Conservation (phyloP, 1,140 invertebrate genomes). For the Chelonus insularis region DNA sequence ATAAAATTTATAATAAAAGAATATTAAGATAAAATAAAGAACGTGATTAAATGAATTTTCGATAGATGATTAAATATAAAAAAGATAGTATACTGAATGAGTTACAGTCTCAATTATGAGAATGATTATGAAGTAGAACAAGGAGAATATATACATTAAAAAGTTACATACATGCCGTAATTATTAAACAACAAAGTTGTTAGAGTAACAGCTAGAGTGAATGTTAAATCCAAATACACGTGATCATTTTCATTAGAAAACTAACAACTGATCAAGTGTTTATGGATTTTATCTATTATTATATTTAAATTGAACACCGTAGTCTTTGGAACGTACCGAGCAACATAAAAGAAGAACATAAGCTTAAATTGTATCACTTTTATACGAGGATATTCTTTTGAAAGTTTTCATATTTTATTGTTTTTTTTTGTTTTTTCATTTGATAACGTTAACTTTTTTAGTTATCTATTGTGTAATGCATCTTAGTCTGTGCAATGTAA, state of each 20-base stretch:
- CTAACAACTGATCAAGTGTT: not conserved
- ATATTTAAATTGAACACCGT: constrained; percentile 7
- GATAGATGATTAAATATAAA: not conserved
- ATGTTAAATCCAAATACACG: not conserved
- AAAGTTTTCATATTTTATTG: not conserved
- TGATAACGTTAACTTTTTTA: not conserved
- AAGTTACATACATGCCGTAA: not conserved
- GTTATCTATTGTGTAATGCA: constrained; percentile 16
- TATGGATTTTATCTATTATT: not conserved
- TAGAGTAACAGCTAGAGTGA: constrained; percentile 4
- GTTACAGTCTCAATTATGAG: not conserved
- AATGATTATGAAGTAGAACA: constrained; percentile 10
- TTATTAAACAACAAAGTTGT: not conserved
- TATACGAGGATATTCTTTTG: too few species aligned
- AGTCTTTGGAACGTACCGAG: constrained; percentile 17
- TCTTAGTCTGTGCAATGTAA: constrained; percentile 28
- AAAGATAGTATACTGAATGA: not conserved
- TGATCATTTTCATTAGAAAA: not conserved
- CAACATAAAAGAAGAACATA: not conserved
- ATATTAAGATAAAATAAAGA: not conserved
- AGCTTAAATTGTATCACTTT: too few species aligned
- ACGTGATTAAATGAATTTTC: not conserved
- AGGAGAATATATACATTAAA: constrained; percentile 16
- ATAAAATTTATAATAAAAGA: not conserved
- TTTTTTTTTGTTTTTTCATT: not conserved